Conservation (phyloP, 1,140 invertebrate genomes). For the Pemphigus obesinymphae region DNA sequence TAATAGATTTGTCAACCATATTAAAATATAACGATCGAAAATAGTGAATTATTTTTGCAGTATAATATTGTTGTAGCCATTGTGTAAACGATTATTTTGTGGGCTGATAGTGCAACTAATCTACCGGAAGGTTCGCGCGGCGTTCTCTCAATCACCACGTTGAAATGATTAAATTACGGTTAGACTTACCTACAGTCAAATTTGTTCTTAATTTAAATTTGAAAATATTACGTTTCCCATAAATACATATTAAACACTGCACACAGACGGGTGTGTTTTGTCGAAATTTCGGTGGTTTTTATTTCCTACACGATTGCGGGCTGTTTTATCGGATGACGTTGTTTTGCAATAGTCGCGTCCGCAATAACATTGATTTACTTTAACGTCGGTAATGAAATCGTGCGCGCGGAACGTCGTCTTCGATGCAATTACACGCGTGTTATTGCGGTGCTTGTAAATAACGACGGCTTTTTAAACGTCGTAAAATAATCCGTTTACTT, state of each 20-base stretch:
- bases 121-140: no score
- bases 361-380: constrained; percentile 20
- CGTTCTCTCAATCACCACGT: no score
- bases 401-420: neutral
- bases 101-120: no score
- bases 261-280: no score
- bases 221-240: no score
- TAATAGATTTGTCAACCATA: no score
- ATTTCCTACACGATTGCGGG: neutral
- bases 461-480: neutral
- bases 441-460: neutral
- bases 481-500: neutral
- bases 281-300: neutral
- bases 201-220: no score
- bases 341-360: neutral
- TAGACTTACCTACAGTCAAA: no score
- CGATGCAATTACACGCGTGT: neutral
- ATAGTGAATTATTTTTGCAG: neutral
- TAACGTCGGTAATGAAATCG: neutral
- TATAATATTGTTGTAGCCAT: neutral
- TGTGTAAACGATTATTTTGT: no score
- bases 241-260: no score
- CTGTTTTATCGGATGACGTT: neutral
- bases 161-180: no score
- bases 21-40: no score